Base-by-base conservation (phyloP, 1,140 invertebrate species). In the Anthonomus grandis region DNA sequence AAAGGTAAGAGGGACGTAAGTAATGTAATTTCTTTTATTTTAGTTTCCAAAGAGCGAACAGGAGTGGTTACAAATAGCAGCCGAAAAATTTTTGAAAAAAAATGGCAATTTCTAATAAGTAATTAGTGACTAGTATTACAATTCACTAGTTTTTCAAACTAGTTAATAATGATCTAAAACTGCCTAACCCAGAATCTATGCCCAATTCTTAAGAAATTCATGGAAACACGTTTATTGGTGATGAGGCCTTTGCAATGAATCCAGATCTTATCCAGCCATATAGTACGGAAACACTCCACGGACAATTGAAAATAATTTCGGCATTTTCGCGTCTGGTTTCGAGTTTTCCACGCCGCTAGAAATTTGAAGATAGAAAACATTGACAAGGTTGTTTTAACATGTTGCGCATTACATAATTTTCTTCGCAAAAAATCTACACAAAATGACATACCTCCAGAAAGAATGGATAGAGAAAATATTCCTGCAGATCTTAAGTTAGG, bases 101-200 rank as follows among this genome's bases (percentile, higher is more conserved):
- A n/a, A n/a, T n/a, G n/a, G n/a, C n/a, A n/a, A n/a, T 51, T 2
- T 39, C 61, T 27, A 68, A 76, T 64, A 67, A 68, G 6, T 68
- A 66, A 25, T 65, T 71, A 12, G 54, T 73, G n/a, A 44, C 57
- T 25, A 63, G 61, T 25, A 68, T 64, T 44, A 27, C 15, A 44
- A 69, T 72, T 61, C 62, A 50, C 25, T 37, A 54, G 19, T n/a
- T n/a, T n/a, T n/a, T n/a, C n/a, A 39, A 42, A 51, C 47, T 57
- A 4, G 21, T 39, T 5, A 36, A 53, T 24, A n/a, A n/a, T n/a
- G n/a, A n/a, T n/a, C n/a, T n/a, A n/a, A n/a, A n/a, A n/a, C n/a
- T n/a, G n/a, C n/a, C n/a, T n/a, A n/a, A 44, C 19, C 10, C 12
- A n/a, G n/a, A n/a, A n/a, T n/a, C n/a, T n/a, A n/a, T n/a, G n/a